Conservation (phyloP, 2,113 vertebrate species). For the Scomber colias region DNA sequence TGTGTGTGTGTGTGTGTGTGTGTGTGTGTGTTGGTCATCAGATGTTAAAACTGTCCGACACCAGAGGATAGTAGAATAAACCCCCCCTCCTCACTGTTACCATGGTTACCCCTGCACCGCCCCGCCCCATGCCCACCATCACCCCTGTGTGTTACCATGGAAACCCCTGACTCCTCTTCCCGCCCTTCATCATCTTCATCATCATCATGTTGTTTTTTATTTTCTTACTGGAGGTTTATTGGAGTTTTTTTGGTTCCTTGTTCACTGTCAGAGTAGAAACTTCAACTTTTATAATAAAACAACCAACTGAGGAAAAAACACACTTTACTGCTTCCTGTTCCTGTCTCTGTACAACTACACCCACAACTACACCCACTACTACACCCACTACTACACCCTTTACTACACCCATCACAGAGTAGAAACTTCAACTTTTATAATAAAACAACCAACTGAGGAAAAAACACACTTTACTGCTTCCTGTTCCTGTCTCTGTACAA, state of each 20-base stretch:
- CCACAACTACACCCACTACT: too few species aligned
- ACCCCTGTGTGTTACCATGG: slow-evolving; percentile 62
- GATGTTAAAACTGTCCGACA: slow-evolving; percentile 62
- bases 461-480: too few species aligned
- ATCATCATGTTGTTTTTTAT: slow-evolving; percentile 57
- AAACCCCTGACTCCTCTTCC: background rate
- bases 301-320: slow-evolving; percentile 50
- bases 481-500: too few species aligned
- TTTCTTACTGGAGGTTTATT: slow-evolving; percentile 61
- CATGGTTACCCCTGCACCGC: slow-evolving; percentile 60
- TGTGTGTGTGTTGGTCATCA: slow-evolving; percentile 48
- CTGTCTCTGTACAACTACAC: too few species aligned
- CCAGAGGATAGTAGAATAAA: slow-evolving; percentile 52
- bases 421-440: too few species aligned
- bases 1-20: slow-evolving; percentile 34
- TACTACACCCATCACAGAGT: too few species aligned
- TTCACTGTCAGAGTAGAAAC: slow-evolving; percentile 75
- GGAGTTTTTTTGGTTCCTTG: slow-evolving; percentile 50
- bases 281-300: slow-evolving; percentile 81
- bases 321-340: too few species aligned
- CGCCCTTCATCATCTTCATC: slow-evolving; percentile 5
- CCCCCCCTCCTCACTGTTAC: slow-evolving; percentile 48
- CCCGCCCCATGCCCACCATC: background rate
- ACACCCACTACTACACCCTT: too few species aligned
- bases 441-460: too few species aligned